phyloP scores from a whole-genome alignment of 2,888 invertebrate genomes.

The Cephus sareptanus region DNA sequence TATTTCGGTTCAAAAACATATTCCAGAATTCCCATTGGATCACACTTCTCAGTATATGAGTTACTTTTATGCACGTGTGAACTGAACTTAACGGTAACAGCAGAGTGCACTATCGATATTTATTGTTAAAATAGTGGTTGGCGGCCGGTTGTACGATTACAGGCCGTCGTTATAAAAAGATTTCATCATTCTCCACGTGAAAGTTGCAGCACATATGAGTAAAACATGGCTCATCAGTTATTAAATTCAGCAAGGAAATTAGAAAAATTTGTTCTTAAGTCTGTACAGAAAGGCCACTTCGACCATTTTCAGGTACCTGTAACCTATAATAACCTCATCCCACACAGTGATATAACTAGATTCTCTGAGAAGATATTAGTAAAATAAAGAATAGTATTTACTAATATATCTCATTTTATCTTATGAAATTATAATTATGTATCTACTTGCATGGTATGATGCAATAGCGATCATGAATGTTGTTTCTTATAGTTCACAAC shows the following conservation, averaged over 20 bases:
- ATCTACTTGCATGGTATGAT: background rate
- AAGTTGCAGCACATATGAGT: constrained; percentile 33
- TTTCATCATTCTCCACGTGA: constrained; percentile 34
- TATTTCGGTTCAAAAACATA: background rate
- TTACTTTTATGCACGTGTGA: background rate
- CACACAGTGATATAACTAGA: constrained; percentile 36
- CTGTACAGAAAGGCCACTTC: constrained; percentile 60
- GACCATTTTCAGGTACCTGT: constrained; percentile 62
- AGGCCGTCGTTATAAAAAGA: constrained; percentile 5
- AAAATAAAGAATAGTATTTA: background rate
- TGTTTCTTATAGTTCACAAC: background rate
- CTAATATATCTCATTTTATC: background rate
- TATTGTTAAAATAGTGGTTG: constrained; percentile 22
- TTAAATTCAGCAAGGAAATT: constrained; percentile 71
- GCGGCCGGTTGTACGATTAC: constrained; percentile 31
- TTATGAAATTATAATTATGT: background rate
- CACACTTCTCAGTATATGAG: background rate
- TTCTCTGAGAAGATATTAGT: background rate
- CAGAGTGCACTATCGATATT: background rate
- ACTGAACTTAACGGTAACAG: background rate
- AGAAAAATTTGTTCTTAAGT: constrained; percentile 67
- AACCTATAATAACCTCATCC: constrained; percentile 42
- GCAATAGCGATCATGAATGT: background rate
- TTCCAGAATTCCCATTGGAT: background rate
- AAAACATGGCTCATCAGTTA: constrained; percentile 73